These are phyloP conservation scores for Hormaphis cornu DNA, from an alignment of 1,140 invertebrate species.

Conservation along the genomic window DNA sequence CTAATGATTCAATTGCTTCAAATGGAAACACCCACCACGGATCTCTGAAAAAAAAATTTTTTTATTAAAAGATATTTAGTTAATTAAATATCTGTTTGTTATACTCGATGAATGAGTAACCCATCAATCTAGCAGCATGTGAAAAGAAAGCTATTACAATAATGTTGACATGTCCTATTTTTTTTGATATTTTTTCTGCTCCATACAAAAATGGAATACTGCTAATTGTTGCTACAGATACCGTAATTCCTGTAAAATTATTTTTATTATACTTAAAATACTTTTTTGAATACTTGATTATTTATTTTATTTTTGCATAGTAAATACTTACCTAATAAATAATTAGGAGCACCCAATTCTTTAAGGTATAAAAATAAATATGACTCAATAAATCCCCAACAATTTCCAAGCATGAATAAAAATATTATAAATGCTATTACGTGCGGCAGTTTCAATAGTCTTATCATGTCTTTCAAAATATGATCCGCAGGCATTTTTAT, in stretches of 20 bases:
- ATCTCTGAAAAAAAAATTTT: constrained; percentile 48
- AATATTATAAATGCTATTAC: constrained; percentile 66
- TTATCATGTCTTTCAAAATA: constrained; percentile 56
- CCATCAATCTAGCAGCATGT: constrained; percentile 64
- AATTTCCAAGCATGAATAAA: constrained; percentile 63
- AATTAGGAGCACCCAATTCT: constrained; percentile 67
- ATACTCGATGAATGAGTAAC: constrained; percentile 75
- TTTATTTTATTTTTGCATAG: background rate
- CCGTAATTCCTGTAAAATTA: constrained; percentile 54
- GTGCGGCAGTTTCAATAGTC: constrained; percentile 62
- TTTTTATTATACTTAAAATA: constrained; percentile 27
- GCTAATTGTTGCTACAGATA: constrained; percentile 68
- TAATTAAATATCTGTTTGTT: constrained; percentile 38
- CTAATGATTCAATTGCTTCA: constrained; percentile 74
- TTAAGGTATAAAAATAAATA: constrained; percentile 75
- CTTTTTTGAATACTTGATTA: background rate
- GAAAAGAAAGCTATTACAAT: constrained; percentile 72
- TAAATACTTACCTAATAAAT: constrained; percentile 60
- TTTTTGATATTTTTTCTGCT: constrained; percentile 67
- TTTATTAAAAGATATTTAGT: background rate
- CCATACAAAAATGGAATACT: constrained; percentile 72
- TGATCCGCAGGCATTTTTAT: constrained; percentile 62
- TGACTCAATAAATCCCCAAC: constrained; percentile 77
- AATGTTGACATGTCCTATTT: constrained; percentile 69
- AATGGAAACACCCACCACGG: constrained; percentile 79